Conservation (phyloP, 2,797 vertebrate species). For the Melopsittacus undulatus region DNA sequence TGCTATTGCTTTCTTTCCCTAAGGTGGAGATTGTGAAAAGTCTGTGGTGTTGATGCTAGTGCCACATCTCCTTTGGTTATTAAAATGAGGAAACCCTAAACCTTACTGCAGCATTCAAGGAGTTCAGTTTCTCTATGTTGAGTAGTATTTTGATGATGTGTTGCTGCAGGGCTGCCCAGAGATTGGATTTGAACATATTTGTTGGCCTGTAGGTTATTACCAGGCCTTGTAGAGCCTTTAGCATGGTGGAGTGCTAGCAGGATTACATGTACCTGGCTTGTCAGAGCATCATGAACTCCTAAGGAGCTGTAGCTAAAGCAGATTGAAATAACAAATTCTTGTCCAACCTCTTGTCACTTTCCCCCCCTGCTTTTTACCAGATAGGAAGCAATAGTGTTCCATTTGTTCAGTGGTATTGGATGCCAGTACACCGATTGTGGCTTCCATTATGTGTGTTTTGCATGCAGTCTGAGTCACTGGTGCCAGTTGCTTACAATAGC, state of each 20-base stretch:
- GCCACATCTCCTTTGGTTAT: neutral
- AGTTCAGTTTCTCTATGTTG: neutral
- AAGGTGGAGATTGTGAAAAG: neutral
- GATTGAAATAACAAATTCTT: neutral
- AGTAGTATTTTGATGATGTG: neutral
- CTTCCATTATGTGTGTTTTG: neutral
- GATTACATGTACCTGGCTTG: fast-evolving
- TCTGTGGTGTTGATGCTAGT: neutral
- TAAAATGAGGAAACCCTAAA: neutral
- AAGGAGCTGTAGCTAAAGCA: neutral
- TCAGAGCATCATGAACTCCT: neutral
- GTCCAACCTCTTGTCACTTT: neutral
- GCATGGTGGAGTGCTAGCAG: neutral
- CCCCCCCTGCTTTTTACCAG: neutral
- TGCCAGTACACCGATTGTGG: neutral
- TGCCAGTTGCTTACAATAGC: neutral
- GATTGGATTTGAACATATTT: neutral
- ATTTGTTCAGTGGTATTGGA: neutral
- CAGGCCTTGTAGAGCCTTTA: neutral
- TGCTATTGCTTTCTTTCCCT: neutral
- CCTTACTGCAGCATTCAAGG: neutral
- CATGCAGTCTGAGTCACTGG: neutral
- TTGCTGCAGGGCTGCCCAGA: neutral
- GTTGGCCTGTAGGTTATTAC: neutral
- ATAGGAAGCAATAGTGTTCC: neutral